These are phyloP conservation scores for Allacma fusca DNA, from an alignment of 2,888 invertebrate genomes.

Conservation along the genomic window DNA sequence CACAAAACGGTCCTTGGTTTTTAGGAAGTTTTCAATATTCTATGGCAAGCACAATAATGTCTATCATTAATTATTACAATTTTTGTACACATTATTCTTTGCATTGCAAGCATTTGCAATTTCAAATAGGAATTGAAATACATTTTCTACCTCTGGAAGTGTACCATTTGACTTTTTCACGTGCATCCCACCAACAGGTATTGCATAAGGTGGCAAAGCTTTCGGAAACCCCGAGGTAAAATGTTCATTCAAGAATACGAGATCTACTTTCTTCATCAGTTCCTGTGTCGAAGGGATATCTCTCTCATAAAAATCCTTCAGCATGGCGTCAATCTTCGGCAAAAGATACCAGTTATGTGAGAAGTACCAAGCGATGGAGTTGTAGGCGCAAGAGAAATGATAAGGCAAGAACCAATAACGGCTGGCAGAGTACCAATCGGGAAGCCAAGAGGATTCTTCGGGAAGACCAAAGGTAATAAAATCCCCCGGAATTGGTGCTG, in stretches of 20 bases:
- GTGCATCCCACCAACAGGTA: conserved; percentile 6
- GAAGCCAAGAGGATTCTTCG: conserved; percentile 48
- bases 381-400: background rate
- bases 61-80: too few relatives aligned
- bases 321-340: background rate
- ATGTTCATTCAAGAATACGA: background rate
- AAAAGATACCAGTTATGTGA: background rate
- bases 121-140: too few relatives aligned
- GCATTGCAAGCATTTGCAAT: too few relatives aligned
- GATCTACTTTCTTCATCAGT: background rate
- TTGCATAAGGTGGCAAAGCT: background rate
- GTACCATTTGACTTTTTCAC: background rate
- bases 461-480: conserved; percentile 47
- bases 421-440: conserved; percentile 30
- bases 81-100: too few relatives aligned
- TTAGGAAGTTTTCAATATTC: too few relatives aligned
- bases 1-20: conserved; percentile 22
- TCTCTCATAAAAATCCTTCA: background rate
- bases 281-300: background rate
- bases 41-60: too few relatives aligned
- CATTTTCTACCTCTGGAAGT: too few relatives aligned
- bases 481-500: background rate
- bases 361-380: background rate
- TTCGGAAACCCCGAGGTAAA: background rate
- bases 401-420: background rate